Base-by-base conservation (phyloP, 2,113 vertebrate species). In the Heterotis niloticus region DNA sequence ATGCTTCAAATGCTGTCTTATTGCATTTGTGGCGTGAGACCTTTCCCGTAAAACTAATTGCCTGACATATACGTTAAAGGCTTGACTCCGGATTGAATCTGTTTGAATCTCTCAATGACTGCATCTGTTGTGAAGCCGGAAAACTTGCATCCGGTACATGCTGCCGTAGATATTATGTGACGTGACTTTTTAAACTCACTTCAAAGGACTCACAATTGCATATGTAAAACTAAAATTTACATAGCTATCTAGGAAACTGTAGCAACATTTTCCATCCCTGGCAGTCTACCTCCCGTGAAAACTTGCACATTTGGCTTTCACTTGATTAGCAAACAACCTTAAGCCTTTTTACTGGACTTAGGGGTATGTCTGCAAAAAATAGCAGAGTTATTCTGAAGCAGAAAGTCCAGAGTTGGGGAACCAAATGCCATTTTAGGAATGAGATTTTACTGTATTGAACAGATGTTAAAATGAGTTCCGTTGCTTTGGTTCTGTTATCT, bases 251-350 rank as follows among this genome's bases (percentile, higher is more conserved):
- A 73, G 44, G 52, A 57, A 5, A 24, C 17, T 34, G 64, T 23
- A 23, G 18, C 18, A 65, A 65, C 17, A 24, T 34, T 28, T 28
- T 23, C 24, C 67, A 20, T 20, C 70, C 51, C 70, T n/a, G 52
- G 52, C 57, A 74, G 57, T 74, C 16, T 74, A 44, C 23, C 56
- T 54, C 34, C 34, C 71, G 57, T 28, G 71, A 74, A 18, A 7
- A 23, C 23, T 57, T 74, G 71, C 11, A 59, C n/a, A 4, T 28
- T 7, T 74, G 52, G n/a, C 71, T 59, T 74, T 57, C 71, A 54
- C n/a, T 74, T 11, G n/a, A 54, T 74, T 24, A 74, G 71, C 57
- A 74, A 74, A 74, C 17, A 59, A 57, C 71, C 71, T 74, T 24
- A 12, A 52, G 71, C 71, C 0, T n/a, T 28, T 57, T 17, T 57